phyloP scores from a whole-genome alignment of 2,888 invertebrate species.

The Notodonta dromedarius region DNA sequence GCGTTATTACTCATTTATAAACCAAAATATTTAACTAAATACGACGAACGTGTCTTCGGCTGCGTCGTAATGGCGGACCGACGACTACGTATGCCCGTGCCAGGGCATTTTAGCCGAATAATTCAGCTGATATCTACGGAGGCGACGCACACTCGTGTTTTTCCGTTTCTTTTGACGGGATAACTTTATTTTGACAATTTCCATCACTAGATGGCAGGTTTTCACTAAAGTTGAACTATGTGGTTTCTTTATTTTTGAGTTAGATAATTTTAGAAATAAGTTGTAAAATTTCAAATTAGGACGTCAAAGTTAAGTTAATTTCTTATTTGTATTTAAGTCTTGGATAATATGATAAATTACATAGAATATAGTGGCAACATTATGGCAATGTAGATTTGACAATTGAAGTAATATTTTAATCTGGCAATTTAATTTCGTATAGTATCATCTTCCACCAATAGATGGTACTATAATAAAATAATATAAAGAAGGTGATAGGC shows the following conservation, averaged over 20 bases:
- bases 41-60: slow-evolving; percentile 85
- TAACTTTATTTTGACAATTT: slow-evolving; percentile 52
- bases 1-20: slow-evolving; percentile 92
- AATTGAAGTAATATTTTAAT: slow-evolving; percentile 12
- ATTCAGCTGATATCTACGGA: slow-evolving; percentile 85
- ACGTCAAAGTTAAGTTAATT: not conserved
- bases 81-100: slow-evolving; percentile 85
- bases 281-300: not conserved
- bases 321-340: not conserved
- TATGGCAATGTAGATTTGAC: slow-evolving; percentile 1
- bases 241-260: not conserved
- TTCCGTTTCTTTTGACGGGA: slow-evolving; percentile 83
- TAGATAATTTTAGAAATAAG: not conserved
- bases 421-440: slow-evolving; percentile 15
- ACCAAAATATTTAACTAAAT: slow-evolving; percentile 85
- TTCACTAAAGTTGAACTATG: not conserved
- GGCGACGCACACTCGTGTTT: slow-evolving; percentile 83
- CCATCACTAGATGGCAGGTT: slow-evolving; percentile 59
- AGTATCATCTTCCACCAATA: slow-evolving; percentile 15
- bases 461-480: slow-evolving; percentile 34
- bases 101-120: slow-evolving; percentile 85
- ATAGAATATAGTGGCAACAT: slow-evolving; percentile 17
- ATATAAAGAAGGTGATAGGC: slow-evolving; percentile 12
- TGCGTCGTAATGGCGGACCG: slow-evolving; percentile 85
- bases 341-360: not conserved